These are phyloP conservation scores for Brachypterus glaber DNA, from an alignment of 2,888 invertebrate genomes.

Conservation along the genomic window DNA sequence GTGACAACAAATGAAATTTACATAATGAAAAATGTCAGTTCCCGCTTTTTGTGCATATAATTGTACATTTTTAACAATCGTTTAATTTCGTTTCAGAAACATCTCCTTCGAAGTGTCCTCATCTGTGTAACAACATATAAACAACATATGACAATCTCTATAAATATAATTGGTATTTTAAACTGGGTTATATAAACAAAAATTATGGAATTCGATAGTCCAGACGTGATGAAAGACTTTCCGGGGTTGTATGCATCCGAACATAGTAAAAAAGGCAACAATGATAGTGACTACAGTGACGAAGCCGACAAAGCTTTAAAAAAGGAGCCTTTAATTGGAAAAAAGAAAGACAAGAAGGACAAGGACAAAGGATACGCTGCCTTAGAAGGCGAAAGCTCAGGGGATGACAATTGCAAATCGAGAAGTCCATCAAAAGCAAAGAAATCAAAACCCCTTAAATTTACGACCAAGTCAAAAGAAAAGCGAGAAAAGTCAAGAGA, in stretches of 20 bases:
- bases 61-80: no score
- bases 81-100: no score
- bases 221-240: constrained; percentile 84
- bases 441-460: constrained; percentile 82
- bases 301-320: constrained; percentile 70
- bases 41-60: no score
- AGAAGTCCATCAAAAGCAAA: constrained; percentile 78
- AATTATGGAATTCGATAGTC: constrained; percentile 84
- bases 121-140: no score
- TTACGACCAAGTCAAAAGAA: constrained; percentile 71
- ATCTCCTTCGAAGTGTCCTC: no score
- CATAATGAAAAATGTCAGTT: no score
- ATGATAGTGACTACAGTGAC: constrained; percentile 80
- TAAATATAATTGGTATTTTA: no score
- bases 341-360: constrained; percentile 72
- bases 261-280: constrained; percentile 58
- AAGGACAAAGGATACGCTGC: constrained; percentile 87
- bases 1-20: no score
- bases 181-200: no score
- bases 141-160: no score
- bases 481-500: constrained; percentile 79
- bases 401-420: constrained; percentile 52
- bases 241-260: constrained; percentile 81
- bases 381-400: constrained; percentile 86
- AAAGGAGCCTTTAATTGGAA: constrained; percentile 66